These are phyloP conservation scores for Drosophila ambigua DNA, from an alignment of 1,140 invertebrate genomes.

Conservation along the genomic window DNA sequence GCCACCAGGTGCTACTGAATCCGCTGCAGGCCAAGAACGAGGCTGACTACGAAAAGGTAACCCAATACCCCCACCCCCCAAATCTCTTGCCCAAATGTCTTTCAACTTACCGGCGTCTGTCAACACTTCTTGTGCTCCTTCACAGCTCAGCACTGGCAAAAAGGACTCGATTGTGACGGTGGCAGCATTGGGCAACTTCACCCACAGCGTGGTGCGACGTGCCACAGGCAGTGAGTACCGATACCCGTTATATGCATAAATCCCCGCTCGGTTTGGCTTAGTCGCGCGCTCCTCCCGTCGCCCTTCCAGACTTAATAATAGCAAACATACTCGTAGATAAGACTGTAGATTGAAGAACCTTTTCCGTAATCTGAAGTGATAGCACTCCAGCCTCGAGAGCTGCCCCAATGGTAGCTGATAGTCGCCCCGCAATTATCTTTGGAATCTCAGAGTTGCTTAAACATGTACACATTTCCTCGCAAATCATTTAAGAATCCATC, in stretches of 20 bases:
- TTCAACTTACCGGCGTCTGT: background rate
- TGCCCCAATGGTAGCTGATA: constrained; percentile 28
- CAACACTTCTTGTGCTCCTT: constrained; percentile 23
- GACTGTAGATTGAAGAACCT: constrained; percentile 10
- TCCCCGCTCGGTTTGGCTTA: background rate
- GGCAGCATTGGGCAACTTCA: constrained; percentile 77
- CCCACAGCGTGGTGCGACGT: constrained; percentile 80
- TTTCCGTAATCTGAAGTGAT: constrained; percentile 43
- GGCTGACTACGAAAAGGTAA: constrained; percentile 83
- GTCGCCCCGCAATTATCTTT: constrained; percentile 24
- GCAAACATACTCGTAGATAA: constrained; percentile 5
- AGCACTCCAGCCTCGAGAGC: constrained; percentile 32
- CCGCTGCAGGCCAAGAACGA: constrained; percentile 77
- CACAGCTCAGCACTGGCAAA: constrained; percentile 78
- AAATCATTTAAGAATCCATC: constrained; percentile 24
- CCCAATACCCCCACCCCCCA: constrained; percentile 12
- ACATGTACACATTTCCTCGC: constrained; percentile 8
- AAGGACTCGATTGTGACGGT: constrained; percentile 84
- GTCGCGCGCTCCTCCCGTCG: too few species aligned
- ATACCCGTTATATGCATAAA: background rate
- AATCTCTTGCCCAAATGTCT: background rate
- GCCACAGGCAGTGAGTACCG: constrained; percentile 81
- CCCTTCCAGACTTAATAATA: constrained; percentile 4
- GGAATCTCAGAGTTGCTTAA: constrained; percentile 10
- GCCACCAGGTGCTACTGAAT: constrained; percentile 80